Evolutionary conservation across 2,888 invertebrate species (phyloP), one percentile per base, ranked within the genome.

Genomic region (Cryptocephalus moraei): DNA sequence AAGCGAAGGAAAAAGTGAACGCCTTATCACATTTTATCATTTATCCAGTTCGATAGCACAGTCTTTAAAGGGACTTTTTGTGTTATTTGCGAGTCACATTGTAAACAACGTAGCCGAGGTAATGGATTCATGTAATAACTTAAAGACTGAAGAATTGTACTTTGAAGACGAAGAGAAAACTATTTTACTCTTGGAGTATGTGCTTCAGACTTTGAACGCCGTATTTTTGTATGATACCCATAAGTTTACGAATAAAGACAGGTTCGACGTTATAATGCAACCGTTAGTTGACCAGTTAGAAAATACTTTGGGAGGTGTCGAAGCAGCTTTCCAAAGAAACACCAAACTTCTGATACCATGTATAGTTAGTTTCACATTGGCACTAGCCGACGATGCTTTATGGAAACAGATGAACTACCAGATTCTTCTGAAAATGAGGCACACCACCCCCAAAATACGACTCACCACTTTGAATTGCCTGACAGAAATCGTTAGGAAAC

Each of bases 371-470:
- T 82, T 95, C 60, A 86, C 89, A 0, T 82, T 85, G 9, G 86
- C 88, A 0, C 82, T 84, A 1, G 84, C 82, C 2, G 92, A 91
- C 62, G 92, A 94, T 66, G 80, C 88, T 0, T 69, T 90, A 32
- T 93, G 93, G 86, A 93, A 93, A 64, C 80, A 88, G 57, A 72
- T 95, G 51, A 91, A 93, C 65, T 91, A 93, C 68, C 90, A 93
- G 66, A 81, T 93, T 53, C 71, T 94, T 46, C 74, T 93, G 54
- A 95, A 95, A 73, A 89, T 91, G 0, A 79, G 91, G 50, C 83
- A 86, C 60, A 77, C 80, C 55, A 80, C 81, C 50, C 77, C 86
- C 0, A 78, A 82, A 64, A 86, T 91, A 64, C 77, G 91, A 46
- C 74, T 89, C 43, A 76, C 78, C 44, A 80, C 87, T 0, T 72